Base-by-base conservation (phyloP, 2,888 invertebrate species). In the Alloscopus bannaensis region DNA sequence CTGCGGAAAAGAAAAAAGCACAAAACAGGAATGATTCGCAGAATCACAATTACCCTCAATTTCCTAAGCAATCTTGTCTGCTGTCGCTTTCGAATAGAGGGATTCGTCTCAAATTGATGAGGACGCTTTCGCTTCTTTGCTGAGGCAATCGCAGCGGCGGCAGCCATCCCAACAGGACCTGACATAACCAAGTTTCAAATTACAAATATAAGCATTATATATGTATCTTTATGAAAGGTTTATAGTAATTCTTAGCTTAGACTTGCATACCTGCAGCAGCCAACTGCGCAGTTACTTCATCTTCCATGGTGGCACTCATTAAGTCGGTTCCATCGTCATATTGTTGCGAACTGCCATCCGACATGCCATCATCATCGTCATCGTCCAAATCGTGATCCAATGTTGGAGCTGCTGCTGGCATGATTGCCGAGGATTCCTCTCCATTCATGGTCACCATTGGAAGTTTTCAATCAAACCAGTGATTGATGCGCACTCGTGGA, bases 41-140 rank as follows among this genome's bases (percentile, higher is more conserved):
- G 31, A 24, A 24, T 71, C 20, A 36, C 13, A 31, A 65, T 59
- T 88, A 94, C 94, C 88, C 95, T 91, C 78, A 96, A 90, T 90
- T 96, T 96, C 84, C 96, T 91, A 72, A 98, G 90, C 82, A 98
- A 90, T 87, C 98, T 91, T 88, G 98, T 98, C 89, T 98, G 98
- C 89, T 98, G 98, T 68, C 98, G 91, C 89, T 98, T 98, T 87
- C 98, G 91, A 85, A 97, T 96, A 45, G 97, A 97, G 1, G 98
- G 98, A 90, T 98, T 98, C 68, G 97, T 97, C 90, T 98, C 98
- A 89, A 98, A 98, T 77, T 96, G 95, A 90, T 98, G 97, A 47
- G 97, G 96, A 86, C 97, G 90, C 90, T 97, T 97, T 87, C 97
- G 91, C 88, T 98, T 98, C 89, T 97, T 97, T 0, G 96, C 95